phyloP scores from a whole-genome alignment of 2,113 vertebrate species.

The Pelmatolapia mariae region DNA sequence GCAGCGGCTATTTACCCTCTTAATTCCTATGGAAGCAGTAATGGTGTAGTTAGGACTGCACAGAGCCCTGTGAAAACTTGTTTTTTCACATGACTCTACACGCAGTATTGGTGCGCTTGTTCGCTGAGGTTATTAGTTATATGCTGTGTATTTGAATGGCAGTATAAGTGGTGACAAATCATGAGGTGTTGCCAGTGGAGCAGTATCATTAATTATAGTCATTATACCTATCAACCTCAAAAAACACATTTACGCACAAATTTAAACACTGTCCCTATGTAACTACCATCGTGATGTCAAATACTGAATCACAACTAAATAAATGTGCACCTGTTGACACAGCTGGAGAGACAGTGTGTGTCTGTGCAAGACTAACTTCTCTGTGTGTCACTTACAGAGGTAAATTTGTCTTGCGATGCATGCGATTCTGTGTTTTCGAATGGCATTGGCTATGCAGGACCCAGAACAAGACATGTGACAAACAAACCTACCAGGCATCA shows the following conservation, averaged over 20 bases:
- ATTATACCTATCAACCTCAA: constrained; percentile 19
- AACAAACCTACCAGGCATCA: constrained; percentile 20
- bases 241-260: constrained; percentile 10
- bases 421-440: neutral
- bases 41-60: neutral
- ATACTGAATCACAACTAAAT: neutral
- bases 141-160: constrained; percentile 25
- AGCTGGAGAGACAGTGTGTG: constrained; percentile 29
- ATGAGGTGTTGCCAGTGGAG: constrained; percentile 17
- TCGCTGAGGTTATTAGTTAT: constrained; percentile 13
- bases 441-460: neutral
- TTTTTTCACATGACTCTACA: neutral
- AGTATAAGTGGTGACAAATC: constrained; percentile 35
- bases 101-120: neutral
- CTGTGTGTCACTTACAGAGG: neutral
- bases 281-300: neutral
- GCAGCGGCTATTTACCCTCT: rapidly evolving
- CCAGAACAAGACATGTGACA: neutral
- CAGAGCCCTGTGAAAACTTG: neutral
- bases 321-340: constrained; percentile 55
- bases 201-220: constrained; percentile 50
- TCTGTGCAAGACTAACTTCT: neutral
- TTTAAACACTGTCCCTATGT: neutral
- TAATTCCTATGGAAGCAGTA: neutral
- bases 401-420: neutral